phyloP scores from a whole-genome alignment of 2,797 vertebrate genomes.

The Pterois miles region DNA sequence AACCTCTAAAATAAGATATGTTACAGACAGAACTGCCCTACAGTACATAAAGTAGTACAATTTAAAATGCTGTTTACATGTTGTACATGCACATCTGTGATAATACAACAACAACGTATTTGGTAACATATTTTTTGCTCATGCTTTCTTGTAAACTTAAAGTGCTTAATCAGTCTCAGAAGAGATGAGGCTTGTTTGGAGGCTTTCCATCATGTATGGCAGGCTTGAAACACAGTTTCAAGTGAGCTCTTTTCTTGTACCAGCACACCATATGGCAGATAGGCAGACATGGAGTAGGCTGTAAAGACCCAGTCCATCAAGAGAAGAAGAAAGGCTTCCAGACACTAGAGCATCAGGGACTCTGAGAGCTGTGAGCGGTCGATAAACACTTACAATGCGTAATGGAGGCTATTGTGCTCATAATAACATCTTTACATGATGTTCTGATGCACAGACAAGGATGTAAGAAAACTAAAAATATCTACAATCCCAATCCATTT shows the following conservation, averaged over 20 bases:
- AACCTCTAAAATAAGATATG: neutral
- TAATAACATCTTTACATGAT: conserved; percentile 34
- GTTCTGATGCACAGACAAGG: conserved; percentile 32
- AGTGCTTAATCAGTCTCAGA: conserved; percentile 22
- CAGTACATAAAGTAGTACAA: neutral
- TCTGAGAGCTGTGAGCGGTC: conserved; percentile 59
- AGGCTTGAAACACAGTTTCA: conserved; percentile 36
- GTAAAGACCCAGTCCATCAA: conserved; percentile 69
- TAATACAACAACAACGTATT: neutral
- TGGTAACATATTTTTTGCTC: neutral
- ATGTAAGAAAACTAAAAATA: conserved; percentile 14
- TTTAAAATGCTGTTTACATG: neutral
- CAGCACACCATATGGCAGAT: conserved; percentile 84
- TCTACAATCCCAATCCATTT: neutral
- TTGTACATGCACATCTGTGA: neutral
- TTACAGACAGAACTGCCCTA: neutral
- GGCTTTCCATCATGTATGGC: conserved; percentile 33
- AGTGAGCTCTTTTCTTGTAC: conserved; percentile 44
- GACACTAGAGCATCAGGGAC: conserved; percentile 62
- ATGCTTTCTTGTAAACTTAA: neutral
- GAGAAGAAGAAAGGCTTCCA: conserved; percentile 67
- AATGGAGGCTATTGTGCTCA: conserved; percentile 53
- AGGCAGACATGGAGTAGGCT: conserved; percentile 58
- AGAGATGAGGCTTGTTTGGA: conserved; percentile 13
- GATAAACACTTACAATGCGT: conserved; percentile 53